Base-by-base conservation (phyloP, 1,140 invertebrate genomes). In the Drosophila repletoides region DNA sequence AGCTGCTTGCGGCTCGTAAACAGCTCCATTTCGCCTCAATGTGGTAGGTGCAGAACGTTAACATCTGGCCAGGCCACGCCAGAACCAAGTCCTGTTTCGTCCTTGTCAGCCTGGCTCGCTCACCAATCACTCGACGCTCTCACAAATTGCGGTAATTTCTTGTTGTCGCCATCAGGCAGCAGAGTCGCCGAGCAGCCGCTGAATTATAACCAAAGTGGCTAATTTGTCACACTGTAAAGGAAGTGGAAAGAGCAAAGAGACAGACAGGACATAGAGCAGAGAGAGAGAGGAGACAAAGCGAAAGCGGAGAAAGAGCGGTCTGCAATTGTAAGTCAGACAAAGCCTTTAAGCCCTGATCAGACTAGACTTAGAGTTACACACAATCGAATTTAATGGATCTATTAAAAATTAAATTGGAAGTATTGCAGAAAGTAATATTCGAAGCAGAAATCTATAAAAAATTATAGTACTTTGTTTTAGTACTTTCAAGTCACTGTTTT, bases 61-160 rank as follows among this genome's bases (percentile, higher is more conserved):
- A 51, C 55, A 60, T 38, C 55, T 53, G 63, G 29, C 28, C 24
- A 19, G 36, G 22, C 46, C 14, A 36, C 17, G 7, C 10, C 22
- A 36, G 33, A 14, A 10, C 19, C 29, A 26, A n/a, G 55, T 51
- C 43, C 49, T 43, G 26, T 28, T n/a, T 36, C 48, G 65, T 69
- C 59, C 66, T 65, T 70, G 48, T 55, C 67, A 36, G 48, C 10
- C 45, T 34, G 36, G 52, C n/a, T n/a, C 28, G 65, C 41, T 53
- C 72, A 80, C 75, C 80, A 80, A 84, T 84, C 80, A 84, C 67
- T 84, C 80, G 67, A 40, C 71, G 70, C 58, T 59, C 75, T 63
- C 72, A 75, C 80, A 86, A 86, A 86, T 86, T 86, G 80, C 68
- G 80, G 80, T 86, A 83, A 86, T 86, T 86, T 86, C 81, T 87